phyloP scores from a whole-genome alignment of 92 coral and sea anemone genomes.

The Porites cylindrica region DNA sequence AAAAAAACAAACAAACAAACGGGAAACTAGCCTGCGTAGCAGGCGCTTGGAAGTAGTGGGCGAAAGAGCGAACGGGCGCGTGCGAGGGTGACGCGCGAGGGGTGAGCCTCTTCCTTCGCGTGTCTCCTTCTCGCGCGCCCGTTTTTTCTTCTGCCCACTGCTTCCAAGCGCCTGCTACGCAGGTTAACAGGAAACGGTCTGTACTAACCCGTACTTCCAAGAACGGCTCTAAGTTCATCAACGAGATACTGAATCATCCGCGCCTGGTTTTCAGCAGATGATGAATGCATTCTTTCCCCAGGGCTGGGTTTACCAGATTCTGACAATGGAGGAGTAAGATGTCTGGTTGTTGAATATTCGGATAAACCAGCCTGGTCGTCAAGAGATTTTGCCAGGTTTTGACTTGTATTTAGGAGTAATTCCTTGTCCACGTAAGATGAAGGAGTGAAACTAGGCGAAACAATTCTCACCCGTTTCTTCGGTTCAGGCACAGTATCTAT shows the following conservation, averaged over 20 bases:
- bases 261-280: slow-evolving; percentile 72
- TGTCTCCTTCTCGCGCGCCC: too few relatives aligned
- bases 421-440: slow-evolving; percentile 10
- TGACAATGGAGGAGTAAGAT: background rate
- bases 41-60: too few relatives aligned
- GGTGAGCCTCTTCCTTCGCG: too few relatives aligned
- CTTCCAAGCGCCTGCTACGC: too few relatives aligned
- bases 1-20: too few relatives aligned
- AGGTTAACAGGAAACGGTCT: background rate
- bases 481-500: slow-evolving; percentile 3
- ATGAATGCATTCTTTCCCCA: slow-evolving; percentile 10
- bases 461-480: slow-evolving; percentile 79
- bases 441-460: slow-evolving; percentile 65
- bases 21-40: too few relatives aligned
- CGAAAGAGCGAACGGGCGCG: too few relatives aligned
- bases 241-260: slow-evolving; percentile 83
- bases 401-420: background rate
- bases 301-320: slow-evolving; percentile 3
- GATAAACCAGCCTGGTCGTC: background rate
- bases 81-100: too few relatives aligned
- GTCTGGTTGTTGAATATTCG: background rate
- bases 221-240: slow-evolving; percentile 87
- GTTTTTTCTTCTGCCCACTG: too few relatives aligned
- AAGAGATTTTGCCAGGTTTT: slow-evolving; percentile 10
- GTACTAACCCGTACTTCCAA: slow-evolving; percentile 80